These are phyloP conservation scores for Podotricha telesiphe DNA, from an alignment of 2,888 invertebrate species.

Conservation along the genomic window DNA sequence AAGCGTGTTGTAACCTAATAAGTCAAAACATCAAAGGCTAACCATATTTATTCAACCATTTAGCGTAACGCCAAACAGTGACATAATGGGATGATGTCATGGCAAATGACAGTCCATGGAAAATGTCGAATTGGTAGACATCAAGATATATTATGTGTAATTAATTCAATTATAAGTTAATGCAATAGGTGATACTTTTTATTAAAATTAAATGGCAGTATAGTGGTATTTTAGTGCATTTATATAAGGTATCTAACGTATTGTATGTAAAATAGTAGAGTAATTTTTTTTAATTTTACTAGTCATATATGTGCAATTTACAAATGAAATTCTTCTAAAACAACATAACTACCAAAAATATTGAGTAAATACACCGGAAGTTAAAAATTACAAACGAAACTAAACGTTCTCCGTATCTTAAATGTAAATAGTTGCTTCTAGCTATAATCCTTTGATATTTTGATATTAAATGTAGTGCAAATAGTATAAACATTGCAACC, in stretches of 20 bases:
- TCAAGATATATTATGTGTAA: background rate
- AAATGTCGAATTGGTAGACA: constrained; percentile 15
- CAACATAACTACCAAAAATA: no score
- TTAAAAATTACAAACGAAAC: background rate
- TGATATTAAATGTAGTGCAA: constrained; percentile 21
- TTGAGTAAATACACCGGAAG: background rate
- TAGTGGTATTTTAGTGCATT: no score
- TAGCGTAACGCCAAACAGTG: constrained; percentile 29
- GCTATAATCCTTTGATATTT: constrained; percentile 3
- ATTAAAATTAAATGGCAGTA: background rate
- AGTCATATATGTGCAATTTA: no score
- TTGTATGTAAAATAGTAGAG: background rate
- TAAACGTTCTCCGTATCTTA: background rate
- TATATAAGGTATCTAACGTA: background rate
- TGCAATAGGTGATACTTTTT: background rate
- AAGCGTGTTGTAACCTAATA: constrained; percentile 17
- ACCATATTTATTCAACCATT: constrained; percentile 30
- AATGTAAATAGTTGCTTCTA: background rate
- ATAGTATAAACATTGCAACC: constrained; percentile 7
- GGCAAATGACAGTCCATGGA: constrained; percentile 6
- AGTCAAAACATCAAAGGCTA: constrained; percentile 24
- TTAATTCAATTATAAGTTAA: background rate
- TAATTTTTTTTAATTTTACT: background rate
- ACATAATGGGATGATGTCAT: constrained; percentile 35
- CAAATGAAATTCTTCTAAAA: no score